phyloP scores from a whole-genome alignment of 2,113 vertebrate genomes.

The Thunnus maccoyii region DNA sequence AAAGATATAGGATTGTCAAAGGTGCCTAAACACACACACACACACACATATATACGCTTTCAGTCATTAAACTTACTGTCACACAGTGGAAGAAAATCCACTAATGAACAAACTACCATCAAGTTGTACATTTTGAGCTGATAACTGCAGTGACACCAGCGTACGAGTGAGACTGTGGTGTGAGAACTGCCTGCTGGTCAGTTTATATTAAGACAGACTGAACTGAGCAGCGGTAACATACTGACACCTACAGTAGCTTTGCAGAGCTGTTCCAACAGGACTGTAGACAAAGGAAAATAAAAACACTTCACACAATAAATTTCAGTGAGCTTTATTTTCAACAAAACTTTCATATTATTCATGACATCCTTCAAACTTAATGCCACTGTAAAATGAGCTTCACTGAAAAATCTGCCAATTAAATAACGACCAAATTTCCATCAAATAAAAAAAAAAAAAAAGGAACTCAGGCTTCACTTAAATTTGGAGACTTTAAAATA shows the following conservation, averaged over 20 bases:
- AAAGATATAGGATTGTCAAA: no score
- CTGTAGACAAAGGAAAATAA: not conserved
- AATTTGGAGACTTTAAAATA: slow-evolving; percentile 66
- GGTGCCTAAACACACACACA: no score
- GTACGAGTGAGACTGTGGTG: rapidly evolving
- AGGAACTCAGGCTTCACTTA: slow-evolving; percentile 66
- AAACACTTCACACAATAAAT: slow-evolving; percentile 57
- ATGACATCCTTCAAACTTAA: slow-evolving; percentile 70
- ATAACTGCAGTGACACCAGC: not conserved
- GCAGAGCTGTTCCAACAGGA: not conserved
- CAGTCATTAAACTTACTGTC: slow-evolving; percentile 68
- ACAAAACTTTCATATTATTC: slow-evolving; percentile 76
- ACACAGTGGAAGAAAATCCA: slow-evolving; percentile 66
- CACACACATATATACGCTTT: no score
- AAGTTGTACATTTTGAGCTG: not conserved
- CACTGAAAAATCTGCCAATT: slow-evolving; percentile 85
- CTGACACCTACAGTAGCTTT: not conserved
- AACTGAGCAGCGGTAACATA: not conserved
- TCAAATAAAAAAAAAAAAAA: slow-evolving; percentile 54
- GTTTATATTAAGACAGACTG: not conserved
- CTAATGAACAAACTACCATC: not conserved
- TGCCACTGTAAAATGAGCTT: slow-evolving; percentile 73
- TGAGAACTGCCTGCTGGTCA: not conserved
- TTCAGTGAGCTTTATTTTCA: slow-evolving; percentile 89
- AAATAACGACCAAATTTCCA: slow-evolving; percentile 62